Evolutionary conservation across 2,888 invertebrate species (phyloP), one percentile per base, ranked within the genome.

Genomic region (Rhopalosiphum nymphaeae): DNA sequence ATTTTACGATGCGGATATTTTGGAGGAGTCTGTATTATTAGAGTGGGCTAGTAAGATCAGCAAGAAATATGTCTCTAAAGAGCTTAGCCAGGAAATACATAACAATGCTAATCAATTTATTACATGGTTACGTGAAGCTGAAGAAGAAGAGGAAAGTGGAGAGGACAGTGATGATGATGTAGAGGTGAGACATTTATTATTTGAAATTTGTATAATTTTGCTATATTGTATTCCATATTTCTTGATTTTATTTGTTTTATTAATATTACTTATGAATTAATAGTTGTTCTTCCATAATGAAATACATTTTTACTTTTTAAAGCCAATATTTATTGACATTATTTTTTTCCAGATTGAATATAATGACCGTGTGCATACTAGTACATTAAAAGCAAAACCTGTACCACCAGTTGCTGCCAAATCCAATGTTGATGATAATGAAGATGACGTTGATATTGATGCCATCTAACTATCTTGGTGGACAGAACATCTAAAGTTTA

Each of bases 11-110:
- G 96, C 96, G 95, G 99, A 99, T 96, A 98, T 99, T 95, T 96
- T 99, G 95, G 99, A 99, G 95, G 99, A 99, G 96, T 98, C 98
- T 96, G 97, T 98, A 89, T 97, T 99, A 95, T 96, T 99, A 95
- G 99, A 99, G 95, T 99, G 99, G 99, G 97, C 98, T 21, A 98
- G 97, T 95, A 99, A 99, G 97, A 98, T 98, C 92, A 98, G 98
- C 95, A 99, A 98, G 96, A 99, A 99, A 96, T 99, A 98, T 96
- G 99, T 99, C 90, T 97, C 97, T 94, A 98, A 98, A 96, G 99
- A 99, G 96, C 96, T 99, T 94, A 97, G 98, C 95, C 97, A 98
- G 95, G 99, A 99, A 96, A 99, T 99, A 96, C 98, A 98, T 95
- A 97, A 98, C 95, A 98, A 98, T 95, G 99, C 99, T 92, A 97